phyloP scores from a whole-genome alignment of 2,797 vertebrate species.

The Mionectes olivaceus region DNA sequence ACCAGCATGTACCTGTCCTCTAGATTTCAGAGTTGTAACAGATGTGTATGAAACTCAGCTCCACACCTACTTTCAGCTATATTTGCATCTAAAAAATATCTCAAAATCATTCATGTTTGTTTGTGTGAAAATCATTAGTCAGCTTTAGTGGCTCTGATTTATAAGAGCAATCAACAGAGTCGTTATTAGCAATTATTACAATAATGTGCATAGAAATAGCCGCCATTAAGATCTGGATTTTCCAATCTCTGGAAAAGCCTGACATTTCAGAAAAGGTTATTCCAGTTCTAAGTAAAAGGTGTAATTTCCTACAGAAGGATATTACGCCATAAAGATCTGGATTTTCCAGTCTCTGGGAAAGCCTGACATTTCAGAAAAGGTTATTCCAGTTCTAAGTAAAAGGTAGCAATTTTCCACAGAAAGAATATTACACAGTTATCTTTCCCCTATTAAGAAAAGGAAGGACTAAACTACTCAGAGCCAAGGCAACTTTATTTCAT shows the following conservation, averaged over 20 bases:
- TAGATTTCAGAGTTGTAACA: not conserved
- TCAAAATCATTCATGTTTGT: not conserved
- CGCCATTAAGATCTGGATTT: not conserved
- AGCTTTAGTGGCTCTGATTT: not conserved
- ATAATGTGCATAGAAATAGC: not conserved
- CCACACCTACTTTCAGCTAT: not conserved
- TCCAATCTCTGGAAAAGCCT: not conserved
- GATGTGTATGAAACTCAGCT: not conserved
- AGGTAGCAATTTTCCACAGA: not conserved
- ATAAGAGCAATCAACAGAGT: not conserved
- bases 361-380: slow-evolving; percentile 11
- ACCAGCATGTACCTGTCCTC: not conserved
- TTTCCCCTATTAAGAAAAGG: not conserved
- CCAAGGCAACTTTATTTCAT: not conserved
- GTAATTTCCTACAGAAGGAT: not conserved
- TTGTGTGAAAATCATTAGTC: not conserved
- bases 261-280: slow-evolving; percentile 17
- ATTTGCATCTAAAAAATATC: not conserved
- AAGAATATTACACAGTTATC: not conserved
- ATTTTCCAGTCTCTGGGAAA: slow-evolving; percentile 1
- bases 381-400: slow-evolving; percentile 2
- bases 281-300: not conserved
- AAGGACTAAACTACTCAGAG: not conserved
- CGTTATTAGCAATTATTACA: slow-evolving; percentile 2
- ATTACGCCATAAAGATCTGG: not conserved